Evolutionary conservation across 2,888 invertebrate genomes (phyloP).

Genomic region (Acrobasis repandana): DNA sequence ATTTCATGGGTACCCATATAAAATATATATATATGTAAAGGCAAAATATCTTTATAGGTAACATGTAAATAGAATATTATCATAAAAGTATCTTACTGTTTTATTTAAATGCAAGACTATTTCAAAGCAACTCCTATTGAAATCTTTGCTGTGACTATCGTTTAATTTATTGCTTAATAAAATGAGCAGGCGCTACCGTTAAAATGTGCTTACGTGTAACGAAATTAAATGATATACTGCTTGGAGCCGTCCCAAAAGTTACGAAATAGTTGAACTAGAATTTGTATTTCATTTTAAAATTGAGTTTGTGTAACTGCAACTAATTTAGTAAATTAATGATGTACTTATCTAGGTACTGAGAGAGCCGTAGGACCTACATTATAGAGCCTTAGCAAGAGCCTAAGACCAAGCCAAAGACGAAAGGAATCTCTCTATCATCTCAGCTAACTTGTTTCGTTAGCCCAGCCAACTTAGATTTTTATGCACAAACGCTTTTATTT

Average conservation of each 20-base stretch:
- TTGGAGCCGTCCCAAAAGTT: constrained; percentile 13
- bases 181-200: constrained; percentile 12
- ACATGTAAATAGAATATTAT: too few species aligned
- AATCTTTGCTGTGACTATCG: background rate
- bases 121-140: constrained; percentile 6
- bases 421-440: too few species aligned
- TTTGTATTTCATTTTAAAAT: background rate
- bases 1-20: too few species aligned
- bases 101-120: constrained; percentile 25
- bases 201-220: constrained; percentile 10
- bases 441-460: too few species aligned
- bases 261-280: constrained; percentile 3
- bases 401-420: too few species aligned
- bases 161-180: constrained; percentile 9
- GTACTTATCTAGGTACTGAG: too few species aligned
- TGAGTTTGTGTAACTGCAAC: background rate
- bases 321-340: background rate
- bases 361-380: too few species aligned
- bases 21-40: too few species aligned
- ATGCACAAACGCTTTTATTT: too few species aligned
- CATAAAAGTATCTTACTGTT: background rate
- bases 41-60: too few species aligned
- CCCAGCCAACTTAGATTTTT: too few species aligned
- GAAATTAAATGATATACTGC: constrained; percentile 5
- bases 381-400: too few species aligned